A percentile compares a stretch with the other conserved stretches of the same genome.
Conservation (phyloP, 92 coral and sea anemone species). For the Epizoanthus stellaris region DNA sequence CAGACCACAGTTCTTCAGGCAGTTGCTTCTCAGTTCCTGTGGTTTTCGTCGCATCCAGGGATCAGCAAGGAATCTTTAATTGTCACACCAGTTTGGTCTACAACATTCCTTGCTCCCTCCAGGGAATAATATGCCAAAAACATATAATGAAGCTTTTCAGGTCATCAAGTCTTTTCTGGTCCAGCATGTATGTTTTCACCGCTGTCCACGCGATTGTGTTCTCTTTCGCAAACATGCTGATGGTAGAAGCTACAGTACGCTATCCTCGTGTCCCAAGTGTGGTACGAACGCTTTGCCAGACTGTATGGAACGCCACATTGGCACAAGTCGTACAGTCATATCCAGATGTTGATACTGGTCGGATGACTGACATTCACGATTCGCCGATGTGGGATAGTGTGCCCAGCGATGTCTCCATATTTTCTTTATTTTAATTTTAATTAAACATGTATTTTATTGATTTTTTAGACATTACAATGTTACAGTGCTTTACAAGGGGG, state of each 20-base stretch:
- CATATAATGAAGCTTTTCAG: conserved; percentile 30
- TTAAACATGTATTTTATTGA: no score
- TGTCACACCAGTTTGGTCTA: conserved; percentile 15
- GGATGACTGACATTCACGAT: conserved; percentile 29
- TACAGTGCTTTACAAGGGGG: no score
- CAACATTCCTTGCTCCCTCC: conserved; percentile 29
- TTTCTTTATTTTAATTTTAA: no score
- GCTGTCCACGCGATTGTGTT: conserved; percentile 45
- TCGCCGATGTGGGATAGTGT: conserved; percentile 37
- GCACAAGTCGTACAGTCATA: conserved; percentile 55
- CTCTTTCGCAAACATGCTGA: conserved; percentile 27
- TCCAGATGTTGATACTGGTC: neutral
- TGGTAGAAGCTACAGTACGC: neutral
- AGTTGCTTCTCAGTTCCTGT: conserved; percentile 44
- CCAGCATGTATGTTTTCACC: conserved; percentile 20
- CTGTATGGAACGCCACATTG: conserved; percentile 47
- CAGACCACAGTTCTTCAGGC: conserved; percentile 29
- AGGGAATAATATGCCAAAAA: neutral
- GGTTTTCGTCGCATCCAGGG: conserved; percentile 50
- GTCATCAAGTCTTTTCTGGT: conserved; percentile 39
- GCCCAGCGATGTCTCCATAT: neutral
- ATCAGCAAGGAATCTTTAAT: conserved; percentile 43
- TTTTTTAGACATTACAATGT: no score
- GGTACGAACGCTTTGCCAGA: conserved; percentile 17
- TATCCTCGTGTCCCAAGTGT: conserved; percentile 39